Conservation (phyloP, 2,888 invertebrate genomes). For the Troilus luridus region DNA sequence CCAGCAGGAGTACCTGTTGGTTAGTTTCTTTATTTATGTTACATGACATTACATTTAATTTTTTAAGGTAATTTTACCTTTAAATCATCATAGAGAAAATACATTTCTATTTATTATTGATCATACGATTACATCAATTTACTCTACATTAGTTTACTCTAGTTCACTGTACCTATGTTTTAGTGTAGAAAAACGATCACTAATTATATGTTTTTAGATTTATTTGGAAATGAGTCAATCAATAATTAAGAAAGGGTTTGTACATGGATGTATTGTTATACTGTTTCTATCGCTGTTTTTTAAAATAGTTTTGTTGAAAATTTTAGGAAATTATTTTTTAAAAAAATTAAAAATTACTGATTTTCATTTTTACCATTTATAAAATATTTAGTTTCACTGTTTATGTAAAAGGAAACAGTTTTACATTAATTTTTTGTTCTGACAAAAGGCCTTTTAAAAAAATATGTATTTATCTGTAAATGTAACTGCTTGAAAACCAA, state of each 20-base stretch:
- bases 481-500: too few relatives aligned
- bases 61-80: neutral
- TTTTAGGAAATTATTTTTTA: too few relatives aligned
- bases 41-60: too few relatives aligned
- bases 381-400: too few relatives aligned
- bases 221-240: neutral
- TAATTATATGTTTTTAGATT: neutral
- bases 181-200: neutral
- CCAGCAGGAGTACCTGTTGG: conserved; percentile 81
- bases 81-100: neutral
- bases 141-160: neutral
- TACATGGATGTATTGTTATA: neutral
- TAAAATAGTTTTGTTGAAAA: too few relatives aligned
- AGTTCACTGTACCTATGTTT: too few relatives aligned
- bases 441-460: too few relatives aligned
- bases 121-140: neutral
- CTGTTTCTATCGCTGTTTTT: neutral
- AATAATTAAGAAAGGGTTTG: neutral
- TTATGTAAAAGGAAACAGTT: too few relatives aligned
- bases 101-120: neutral
- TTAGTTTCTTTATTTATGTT: conserved; percentile 66
- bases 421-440: too few relatives aligned
- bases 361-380: too few relatives aligned
- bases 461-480: too few relatives aligned
- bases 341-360: too few relatives aligned